Conservation (phyloP, 2,113 vertebrate species). For the human (Homo sapiens) region DNA sequence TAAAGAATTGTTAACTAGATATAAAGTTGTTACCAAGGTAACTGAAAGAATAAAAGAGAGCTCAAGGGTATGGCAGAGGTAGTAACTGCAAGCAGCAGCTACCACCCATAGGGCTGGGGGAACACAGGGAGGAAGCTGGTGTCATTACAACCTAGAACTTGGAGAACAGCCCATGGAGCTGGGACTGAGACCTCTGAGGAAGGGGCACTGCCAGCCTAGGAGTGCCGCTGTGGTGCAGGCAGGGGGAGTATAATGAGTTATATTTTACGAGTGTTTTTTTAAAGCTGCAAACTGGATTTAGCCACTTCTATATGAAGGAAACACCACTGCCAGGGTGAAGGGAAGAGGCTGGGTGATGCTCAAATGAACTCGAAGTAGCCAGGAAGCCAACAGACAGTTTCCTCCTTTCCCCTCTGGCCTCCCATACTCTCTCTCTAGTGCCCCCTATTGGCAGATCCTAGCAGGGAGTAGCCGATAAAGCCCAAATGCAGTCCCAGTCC, state of each 20-base stretch:
- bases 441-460: background rate
- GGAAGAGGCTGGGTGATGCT: background rate
- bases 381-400: background rate
- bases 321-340: background rate
- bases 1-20: constrained; percentile 68
- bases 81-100: constrained; percentile 48
- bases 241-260: background rate
- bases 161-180: background rate
- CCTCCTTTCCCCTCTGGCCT: background rate
- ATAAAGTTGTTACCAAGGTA: constrained; percentile 74
- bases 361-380: background rate
- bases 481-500: background rate
- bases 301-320: background rate
- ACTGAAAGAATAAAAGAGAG: constrained; percentile 65
- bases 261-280: background rate
- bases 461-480: background rate
- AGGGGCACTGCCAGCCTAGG: background rate
- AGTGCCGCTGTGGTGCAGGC: background rate
- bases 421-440: background rate
- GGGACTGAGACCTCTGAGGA: background rate
- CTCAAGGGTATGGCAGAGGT: constrained; percentile 31
- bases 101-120: background rate
- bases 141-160: background rate
- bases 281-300: background rate
- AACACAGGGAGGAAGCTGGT: background rate